These are phyloP conservation scores for Dromius quadrimaculatus DNA, from an alignment of 2,888 invertebrate species.

Conservation along the genomic window DNA sequence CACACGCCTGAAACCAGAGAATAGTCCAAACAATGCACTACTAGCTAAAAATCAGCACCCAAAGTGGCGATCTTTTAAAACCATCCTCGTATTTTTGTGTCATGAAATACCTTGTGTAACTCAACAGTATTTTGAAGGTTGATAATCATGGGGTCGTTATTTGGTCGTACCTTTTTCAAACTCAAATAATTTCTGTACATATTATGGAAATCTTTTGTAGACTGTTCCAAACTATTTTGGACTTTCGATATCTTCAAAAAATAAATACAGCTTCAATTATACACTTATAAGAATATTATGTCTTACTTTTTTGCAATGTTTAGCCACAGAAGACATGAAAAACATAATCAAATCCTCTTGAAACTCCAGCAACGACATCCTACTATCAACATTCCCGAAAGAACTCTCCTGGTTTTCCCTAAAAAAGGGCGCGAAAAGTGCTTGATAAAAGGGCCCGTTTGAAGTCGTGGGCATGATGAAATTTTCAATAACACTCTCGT, in stretches of 20 bases:
- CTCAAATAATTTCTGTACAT: slow-evolving; percentile 6
- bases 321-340: slow-evolving; percentile 65
- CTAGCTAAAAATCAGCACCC: background rate
- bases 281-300: background rate
- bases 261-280: background rate
- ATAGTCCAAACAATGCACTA: background rate
- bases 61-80: background rate
- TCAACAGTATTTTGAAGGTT: slow-evolving; percentile 33
- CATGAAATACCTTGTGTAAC: slow-evolving; percentile 60
- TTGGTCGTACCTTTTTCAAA: background rate
- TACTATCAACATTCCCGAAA: slow-evolving; percentile 59
- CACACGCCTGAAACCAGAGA: no score
- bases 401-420: slow-evolving; percentile 43
- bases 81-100: background rate
- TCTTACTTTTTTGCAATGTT: slow-evolving; percentile 63
- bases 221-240: slow-evolving; percentile 33
- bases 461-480: slow-evolving; percentile 40
- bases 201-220: slow-evolving; percentile 24
- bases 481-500: slow-evolving; percentile 28
- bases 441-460: slow-evolving; percentile 31
- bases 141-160: background rate
- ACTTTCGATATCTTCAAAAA: slow-evolving; percentile 27
- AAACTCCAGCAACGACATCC: slow-evolving; percentile 62
- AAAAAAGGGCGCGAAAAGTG: slow-evolving; percentile 32
- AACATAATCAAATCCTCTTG: slow-evolving; percentile 63